Evolutionary conservation across 2,113 vertebrate genomes (phyloP).

Genomic region (Lophochroa leadbeateri): DNA sequence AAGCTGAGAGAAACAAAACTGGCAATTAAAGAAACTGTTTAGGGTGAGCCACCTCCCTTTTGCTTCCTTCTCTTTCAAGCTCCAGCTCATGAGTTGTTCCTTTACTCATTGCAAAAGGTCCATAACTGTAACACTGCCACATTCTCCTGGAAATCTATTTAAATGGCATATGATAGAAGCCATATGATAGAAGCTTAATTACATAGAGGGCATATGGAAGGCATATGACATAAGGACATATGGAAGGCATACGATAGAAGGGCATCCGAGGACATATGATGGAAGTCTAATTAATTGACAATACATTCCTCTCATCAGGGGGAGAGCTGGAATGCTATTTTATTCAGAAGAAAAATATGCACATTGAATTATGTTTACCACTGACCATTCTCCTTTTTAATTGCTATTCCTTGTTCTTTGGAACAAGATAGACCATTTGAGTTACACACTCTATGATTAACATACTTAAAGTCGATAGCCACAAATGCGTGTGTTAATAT

Average conservation of each 20-base stretch:
- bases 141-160: constrained; percentile 58
- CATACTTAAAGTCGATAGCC: not conserved
- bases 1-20: not conserved
- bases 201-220: constrained; percentile 69
- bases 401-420: not conserved
- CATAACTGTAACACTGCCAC: constrained; percentile 42
- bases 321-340: constrained; percentile 66
- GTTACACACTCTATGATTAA: not conserved
- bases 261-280: constrained; percentile 71
- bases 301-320: constrained; percentile 60
- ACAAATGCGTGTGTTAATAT: not conserved
- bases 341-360: constrained; percentile 51
- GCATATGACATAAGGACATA: constrained; percentile 71
- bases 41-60: not conserved
- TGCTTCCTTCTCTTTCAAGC: not conserved
- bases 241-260: constrained; percentile 71
- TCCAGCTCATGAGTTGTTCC: constrained; percentile 12
- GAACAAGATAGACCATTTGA: not conserved
- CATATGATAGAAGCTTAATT: constrained; percentile 72
- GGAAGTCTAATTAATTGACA: constrained; percentile 70
- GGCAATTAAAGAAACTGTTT: not conserved
- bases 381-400: constrained; percentile 3
- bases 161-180: constrained; percentile 71
- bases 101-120: constrained; percentile 43
- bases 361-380: constrained; percentile 13